These are phyloP conservation scores for Callitettix versicolor DNA, from an alignment of 1,140 invertebrate genomes.

Conservation along the genomic window DNA sequence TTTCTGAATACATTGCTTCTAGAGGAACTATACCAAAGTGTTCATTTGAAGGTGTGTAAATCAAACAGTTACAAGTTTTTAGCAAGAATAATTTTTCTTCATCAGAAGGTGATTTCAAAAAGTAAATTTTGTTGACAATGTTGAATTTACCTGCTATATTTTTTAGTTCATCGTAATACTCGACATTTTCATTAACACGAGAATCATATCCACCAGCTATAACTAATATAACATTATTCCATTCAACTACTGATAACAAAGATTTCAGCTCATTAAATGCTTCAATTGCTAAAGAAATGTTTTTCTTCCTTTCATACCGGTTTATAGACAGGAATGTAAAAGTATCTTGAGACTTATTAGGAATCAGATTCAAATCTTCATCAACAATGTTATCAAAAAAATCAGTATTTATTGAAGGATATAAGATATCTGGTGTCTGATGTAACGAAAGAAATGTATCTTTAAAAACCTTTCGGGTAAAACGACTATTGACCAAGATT, in stretches of 20 bases:
- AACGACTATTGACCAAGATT: conserved; percentile 91
- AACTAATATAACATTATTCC: conserved; percentile 65
- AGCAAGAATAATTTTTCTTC: conserved; percentile 72
- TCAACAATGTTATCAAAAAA: conserved; percentile 53
- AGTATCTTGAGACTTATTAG: conserved; percentile 36
- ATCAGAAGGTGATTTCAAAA: conserved; percentile 81
- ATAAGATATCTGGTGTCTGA: conserved; percentile 67
- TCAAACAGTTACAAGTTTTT: conserved; percentile 56
- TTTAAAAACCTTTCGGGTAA: conserved; percentile 74
- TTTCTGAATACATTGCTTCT: conserved; percentile 91
- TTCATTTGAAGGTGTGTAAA: conserved; percentile 95
- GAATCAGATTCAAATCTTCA: conserved; percentile 37
- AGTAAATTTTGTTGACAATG: conserved; percentile 65
- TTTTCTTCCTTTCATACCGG: conserved; percentile 95
- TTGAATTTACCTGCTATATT: conserved; percentile 49
- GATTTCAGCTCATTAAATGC: conserved; percentile 58
- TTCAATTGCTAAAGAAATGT: conserved; percentile 71
- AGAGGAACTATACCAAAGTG: conserved; percentile 99
- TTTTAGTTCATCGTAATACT: conserved; percentile 72
- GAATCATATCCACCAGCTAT: conserved; percentile 95
- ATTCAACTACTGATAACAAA: conserved; percentile 41
- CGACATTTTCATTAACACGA: conserved; percentile 78
- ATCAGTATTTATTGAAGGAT: conserved; percentile 84
- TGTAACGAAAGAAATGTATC: conserved; percentile 68
- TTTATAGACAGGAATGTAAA: conserved; percentile 88